Conservation (phyloP, 2,888 invertebrate species). For the Athetis lepigone region DNA sequence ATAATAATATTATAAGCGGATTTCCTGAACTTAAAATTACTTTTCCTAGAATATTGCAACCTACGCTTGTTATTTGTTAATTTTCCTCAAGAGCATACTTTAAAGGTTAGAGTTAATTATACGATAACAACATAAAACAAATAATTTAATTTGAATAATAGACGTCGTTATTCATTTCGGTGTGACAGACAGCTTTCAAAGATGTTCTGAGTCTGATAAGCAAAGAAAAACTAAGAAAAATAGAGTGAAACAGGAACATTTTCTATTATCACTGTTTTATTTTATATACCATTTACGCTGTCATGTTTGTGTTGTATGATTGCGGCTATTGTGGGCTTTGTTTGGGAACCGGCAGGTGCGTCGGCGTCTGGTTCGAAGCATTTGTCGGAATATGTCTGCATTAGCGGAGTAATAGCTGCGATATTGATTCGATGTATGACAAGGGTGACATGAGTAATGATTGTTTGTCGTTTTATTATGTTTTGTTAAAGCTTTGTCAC, state of each 20-base stretch:
- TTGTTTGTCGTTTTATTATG: conserved; percentile 35
- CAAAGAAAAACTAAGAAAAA: conserved; percentile 63
- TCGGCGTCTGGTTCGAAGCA: conserved; percentile 29
- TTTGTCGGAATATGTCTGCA: conserved; percentile 52
- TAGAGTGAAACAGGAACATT: conserved; percentile 49
- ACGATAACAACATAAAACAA: neutral
- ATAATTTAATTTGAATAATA: conserved; percentile 11
- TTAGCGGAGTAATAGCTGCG: conserved; percentile 37
- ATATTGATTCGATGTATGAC: conserved; percentile 42
- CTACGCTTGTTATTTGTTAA: conserved; percentile 7
- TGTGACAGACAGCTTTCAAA: conserved; percentile 46
- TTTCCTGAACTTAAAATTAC: conserved; percentile 8
- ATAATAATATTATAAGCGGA: conserved; percentile 3
- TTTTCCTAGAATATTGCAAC: conserved; percentile 9
- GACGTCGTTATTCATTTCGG: conserved; percentile 9
- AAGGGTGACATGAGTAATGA: conserved; percentile 47
- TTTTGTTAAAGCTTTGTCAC: conserved; percentile 21
- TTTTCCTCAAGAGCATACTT: conserved; percentile 1
- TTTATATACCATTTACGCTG: conserved; percentile 49
- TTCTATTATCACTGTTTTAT: conserved; percentile 62
- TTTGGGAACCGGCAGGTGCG: conserved; percentile 55
- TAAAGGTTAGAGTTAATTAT: conserved; percentile 9
- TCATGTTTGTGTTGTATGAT: conserved; percentile 47
- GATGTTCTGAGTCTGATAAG: conserved; percentile 51
- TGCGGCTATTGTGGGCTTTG: conserved; percentile 27